Evolutionary conservation across 2,797 vertebrate species (phyloP).

Genomic region (Bufotes viridis): DNA sequence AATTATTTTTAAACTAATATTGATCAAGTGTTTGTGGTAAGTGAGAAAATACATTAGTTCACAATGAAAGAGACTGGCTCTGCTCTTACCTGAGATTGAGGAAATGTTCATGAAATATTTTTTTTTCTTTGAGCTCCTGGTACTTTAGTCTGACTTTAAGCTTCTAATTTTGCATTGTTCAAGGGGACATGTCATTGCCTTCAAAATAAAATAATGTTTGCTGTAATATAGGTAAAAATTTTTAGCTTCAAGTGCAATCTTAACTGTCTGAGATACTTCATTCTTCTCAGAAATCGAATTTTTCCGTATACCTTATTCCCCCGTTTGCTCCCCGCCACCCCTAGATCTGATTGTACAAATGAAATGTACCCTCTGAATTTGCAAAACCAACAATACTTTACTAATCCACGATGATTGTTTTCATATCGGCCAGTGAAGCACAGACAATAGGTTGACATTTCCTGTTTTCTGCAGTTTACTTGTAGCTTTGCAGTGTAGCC

Average conservation of each 20-base stretch:
- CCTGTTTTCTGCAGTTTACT: not conserved
- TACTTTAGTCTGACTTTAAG: not conserved
- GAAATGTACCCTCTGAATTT: not conserved
- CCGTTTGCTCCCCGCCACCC: not conserved
- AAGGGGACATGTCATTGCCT: not conserved
- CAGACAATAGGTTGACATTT: not conserved
- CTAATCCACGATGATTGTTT: no score
- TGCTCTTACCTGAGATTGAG: not conserved
- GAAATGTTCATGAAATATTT: not conserved
- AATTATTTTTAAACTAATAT: conserved; percentile 48
- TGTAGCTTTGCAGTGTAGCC: not conserved
- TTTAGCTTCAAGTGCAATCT: not conserved
- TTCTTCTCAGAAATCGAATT: not conserved
- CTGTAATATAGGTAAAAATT: not conserved
- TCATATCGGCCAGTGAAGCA: no score
- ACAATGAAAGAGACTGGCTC: not conserved
- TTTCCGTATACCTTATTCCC: not conserved
- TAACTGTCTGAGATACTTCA: not conserved
- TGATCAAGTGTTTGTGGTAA: conserved; percentile 38
- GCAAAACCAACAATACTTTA: not conserved
- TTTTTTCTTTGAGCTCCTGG: not conserved
- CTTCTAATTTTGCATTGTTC: conserved; percentile 4
- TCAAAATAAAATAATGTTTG: not conserved
- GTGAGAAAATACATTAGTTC: conserved; percentile 42
- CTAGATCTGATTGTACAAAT: not conserved